Evolutionary conservation across 2,888 invertebrate genomes (phyloP), one percentile per base, ranked within the genome.

Genomic region (Phymatocera aterrima): DNA sequence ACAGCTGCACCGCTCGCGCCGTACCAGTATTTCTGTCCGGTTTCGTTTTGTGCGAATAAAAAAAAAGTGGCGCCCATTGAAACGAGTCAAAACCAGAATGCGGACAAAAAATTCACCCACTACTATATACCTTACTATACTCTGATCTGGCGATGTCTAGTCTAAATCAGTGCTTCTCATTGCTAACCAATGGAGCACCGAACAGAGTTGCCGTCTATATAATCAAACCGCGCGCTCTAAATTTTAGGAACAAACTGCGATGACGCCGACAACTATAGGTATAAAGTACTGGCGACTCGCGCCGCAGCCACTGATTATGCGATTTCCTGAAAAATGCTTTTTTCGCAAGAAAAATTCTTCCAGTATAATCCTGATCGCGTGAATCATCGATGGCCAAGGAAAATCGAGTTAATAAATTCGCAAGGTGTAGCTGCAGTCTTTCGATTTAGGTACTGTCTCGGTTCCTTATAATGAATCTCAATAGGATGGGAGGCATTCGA

Each of bases 161-260:
- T 72, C 34, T 72, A 72, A 34, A 72, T 34, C 51, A 72, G n/a
- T 48, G 72, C 31, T 51, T 31, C 72, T 72, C 72, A 51, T 51
- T 51, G 43, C 31, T 28, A 46, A 6, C 5, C 28, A n/a, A 57
- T 57, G 28, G 21, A 57, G 12, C 15, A 28, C 12, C 3, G 28
- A 28, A 57, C 40, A 28, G 28, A 28, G 10, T 8, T 54, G 2
- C 34, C 34, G 4, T n/a, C 6, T 18, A n/a, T 10, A 12, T 18
- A 34, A 64, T 64, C 12, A 61, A 34, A 61, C 61, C 61, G n/a
- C 31, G 61, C 37, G 18, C 46, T n/a, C 37, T 15, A 15, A 28
- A 57, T 57, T 28, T 15, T 24, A 28, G 5, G 8, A 24, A 57
- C 57, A 57, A 57, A 57, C 24, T 12, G n/a, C n/a, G n/a, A n/a